Conservation (phyloP, 2,113 vertebrate species). For the Myotis brandtii region DNA sequence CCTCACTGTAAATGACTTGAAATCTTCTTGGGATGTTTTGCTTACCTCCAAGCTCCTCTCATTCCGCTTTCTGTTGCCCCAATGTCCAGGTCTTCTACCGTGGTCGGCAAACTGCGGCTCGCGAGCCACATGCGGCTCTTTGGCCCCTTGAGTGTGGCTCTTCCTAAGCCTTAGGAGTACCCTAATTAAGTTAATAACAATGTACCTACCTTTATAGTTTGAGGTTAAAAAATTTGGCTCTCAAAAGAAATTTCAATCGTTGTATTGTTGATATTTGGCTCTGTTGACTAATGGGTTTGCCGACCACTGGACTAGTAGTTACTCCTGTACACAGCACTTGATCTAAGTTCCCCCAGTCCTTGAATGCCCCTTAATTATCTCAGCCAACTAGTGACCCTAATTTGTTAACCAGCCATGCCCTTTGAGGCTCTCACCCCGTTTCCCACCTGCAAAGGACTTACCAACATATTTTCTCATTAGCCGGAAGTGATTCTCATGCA, state of each 20-base stretch:
- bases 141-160: too few relatives aligned
- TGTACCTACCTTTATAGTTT: too few relatives aligned
- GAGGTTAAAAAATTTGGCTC: too few relatives aligned
- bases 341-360: neutral
- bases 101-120: too few relatives aligned
- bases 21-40: neutral
- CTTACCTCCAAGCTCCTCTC: neutral
- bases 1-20: neutral
- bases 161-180: too few relatives aligned
- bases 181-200: too few relatives aligned
- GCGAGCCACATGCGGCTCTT: too few relatives aligned
- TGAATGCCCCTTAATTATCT: neutral
- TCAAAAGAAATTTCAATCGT: too few relatives aligned
- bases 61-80: neutral
- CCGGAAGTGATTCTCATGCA: neutral
- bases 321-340: neutral
- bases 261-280: too few relatives aligned
- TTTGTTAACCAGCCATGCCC: conserved; percentile 2
- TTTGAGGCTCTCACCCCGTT: neutral
- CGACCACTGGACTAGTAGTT: neutral
- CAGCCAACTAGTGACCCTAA: neutral
- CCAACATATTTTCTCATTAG: neutral
- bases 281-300: too few relatives aligned
- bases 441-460: neutral
- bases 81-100: neutral